A percentile compares a stretch with the other conserved stretches of the same genome.
Evolutionary conservation across 1,140 invertebrate genomes (phyloP).

Genomic region (Lethrus apterus): DNA sequence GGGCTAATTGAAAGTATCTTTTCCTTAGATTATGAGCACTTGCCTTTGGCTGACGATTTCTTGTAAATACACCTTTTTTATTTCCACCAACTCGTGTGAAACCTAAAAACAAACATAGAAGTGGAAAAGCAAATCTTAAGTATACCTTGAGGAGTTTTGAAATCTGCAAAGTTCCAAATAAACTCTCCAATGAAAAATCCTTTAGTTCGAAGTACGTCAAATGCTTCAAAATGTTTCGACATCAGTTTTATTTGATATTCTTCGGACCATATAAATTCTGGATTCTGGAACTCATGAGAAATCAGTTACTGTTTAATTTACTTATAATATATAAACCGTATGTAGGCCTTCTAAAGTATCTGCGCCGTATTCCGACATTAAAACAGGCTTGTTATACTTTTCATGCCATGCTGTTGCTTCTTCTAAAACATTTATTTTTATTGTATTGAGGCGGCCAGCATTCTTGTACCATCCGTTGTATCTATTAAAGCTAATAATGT

Average conservation of each 20-base stretch:
- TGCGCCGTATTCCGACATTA: conserved; percentile 93
- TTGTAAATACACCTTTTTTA: conserved; percentile 86
- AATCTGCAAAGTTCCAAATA: conserved; percentile 96
- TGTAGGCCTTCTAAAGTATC: conserved; percentile 88
- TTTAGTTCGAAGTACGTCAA: conserved; percentile 69
- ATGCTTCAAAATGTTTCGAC: conserved; percentile 81
- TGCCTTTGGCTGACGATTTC: conserved; percentile 78
- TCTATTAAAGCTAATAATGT: conserved; percentile 90
- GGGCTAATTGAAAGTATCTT: conserved; percentile 63
- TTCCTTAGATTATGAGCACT: conserved; percentile 69
- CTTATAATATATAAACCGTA: conserved; percentile 40
- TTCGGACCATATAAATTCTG: conserved; percentile 85
- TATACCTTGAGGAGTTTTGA: conserved; percentile 68
- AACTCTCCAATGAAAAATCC: conserved; percentile 91
- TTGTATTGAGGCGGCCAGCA: conserved; percentile 70
- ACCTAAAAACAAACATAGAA: conserved; percentile 50
- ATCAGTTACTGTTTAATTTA: neutral
- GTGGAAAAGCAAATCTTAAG: no score
- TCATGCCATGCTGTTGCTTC: conserved; percentile 75
- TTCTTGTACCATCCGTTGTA: conserved; percentile 93
- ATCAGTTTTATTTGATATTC: conserved; percentile 86
- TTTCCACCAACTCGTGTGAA: conserved; percentile 76
- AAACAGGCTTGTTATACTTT: conserved; percentile 80
- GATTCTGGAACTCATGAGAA: conserved; percentile 50
- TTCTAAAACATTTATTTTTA: conserved; percentile 59